Percentiles rank a stretch among this genome's conserved stretches.
Evolutionary conservation across 2,113 vertebrate species (phyloP).

Genomic region (Serilophus lunatus): DNA sequence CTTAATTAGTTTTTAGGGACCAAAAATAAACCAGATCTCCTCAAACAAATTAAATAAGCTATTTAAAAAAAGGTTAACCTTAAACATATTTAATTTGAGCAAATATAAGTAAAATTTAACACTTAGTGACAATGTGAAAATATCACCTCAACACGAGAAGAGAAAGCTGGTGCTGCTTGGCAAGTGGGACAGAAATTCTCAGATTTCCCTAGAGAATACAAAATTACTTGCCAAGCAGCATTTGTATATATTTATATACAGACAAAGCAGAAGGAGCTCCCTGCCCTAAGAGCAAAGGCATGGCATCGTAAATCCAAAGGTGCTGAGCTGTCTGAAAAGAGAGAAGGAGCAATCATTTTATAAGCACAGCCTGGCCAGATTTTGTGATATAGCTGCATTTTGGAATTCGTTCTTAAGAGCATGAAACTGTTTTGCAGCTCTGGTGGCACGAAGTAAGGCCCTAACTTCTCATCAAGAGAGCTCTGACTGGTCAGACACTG

Average conservation of each 20-base stretch:
- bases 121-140: conserved; percentile 35
- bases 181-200: neutral
- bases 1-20: conserved; percentile 44
- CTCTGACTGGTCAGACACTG: neutral
- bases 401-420: neutral
- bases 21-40: conserved; percentile 15
- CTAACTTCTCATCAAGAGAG: neutral
- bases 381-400: neutral
- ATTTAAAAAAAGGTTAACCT: conserved; percentile 19
- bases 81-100: conserved; percentile 28
- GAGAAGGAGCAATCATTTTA: neutral
- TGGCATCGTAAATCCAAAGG: neutral
- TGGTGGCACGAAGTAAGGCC: neutral
- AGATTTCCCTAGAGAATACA: neutral
- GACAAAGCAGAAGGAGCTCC: neutral
- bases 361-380: neutral
- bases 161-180: conserved; percentile 1
- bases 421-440: neutral
- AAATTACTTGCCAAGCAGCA: neutral
- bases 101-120: conserved; percentile 29
- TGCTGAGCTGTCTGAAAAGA: neutral
- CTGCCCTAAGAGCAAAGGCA: neutral
- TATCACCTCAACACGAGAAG: neutral
- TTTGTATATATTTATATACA: neutral
- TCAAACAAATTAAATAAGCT: conserved; percentile 30